These are phyloP conservation scores for Heliothis subflexa DNA, from an alignment of 1,140 invertebrate genomes.

Conservation along the genomic window DNA sequence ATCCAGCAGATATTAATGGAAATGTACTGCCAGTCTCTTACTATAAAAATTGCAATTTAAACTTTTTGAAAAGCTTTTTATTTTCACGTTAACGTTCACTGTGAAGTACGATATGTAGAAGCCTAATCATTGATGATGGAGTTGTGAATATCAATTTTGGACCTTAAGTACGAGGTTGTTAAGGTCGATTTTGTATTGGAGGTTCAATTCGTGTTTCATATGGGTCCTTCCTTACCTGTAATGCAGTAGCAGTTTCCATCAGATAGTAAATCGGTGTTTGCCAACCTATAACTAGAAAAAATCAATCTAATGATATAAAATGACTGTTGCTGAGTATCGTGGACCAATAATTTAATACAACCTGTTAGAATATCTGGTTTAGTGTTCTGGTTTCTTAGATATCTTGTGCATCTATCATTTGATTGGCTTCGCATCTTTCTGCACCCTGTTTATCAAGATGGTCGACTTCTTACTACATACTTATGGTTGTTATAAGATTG, in stretches of 20 bases:
- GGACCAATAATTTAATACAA: conserved; percentile 3
- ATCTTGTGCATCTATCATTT: conserved; percentile 31
- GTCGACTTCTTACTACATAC: neutral
- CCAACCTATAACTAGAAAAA: conserved; percentile 7
- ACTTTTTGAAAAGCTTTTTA: conserved; percentile 32
- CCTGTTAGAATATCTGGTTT: neutral
- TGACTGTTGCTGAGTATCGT: neutral
- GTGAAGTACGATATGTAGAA: neutral
- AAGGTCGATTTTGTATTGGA: neutral
- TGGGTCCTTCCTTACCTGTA: neutral
- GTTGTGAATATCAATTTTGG: no score
- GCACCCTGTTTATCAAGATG: neutral
- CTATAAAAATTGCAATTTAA: conserved; percentile 44
- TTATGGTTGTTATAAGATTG: no score
- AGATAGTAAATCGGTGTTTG: neutral
- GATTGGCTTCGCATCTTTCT: conserved; percentile 22
- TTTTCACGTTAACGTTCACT: conserved; percentile 23
- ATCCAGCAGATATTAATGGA: conserved; percentile 34
- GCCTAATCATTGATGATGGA: neutral
- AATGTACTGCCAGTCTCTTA: conserved; percentile 28
- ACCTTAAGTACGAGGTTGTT: no score
- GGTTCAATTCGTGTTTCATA: neutral
- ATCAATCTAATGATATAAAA: conserved; percentile 8
- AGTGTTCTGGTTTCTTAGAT: conserved; percentile 3
- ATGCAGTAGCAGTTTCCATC: neutral